Evolutionary conservation across 2,113 vertebrate species (phyloP), one percentile per base, ranked within the genome.

Genomic region (Emydocephalus ijimae): DNA sequence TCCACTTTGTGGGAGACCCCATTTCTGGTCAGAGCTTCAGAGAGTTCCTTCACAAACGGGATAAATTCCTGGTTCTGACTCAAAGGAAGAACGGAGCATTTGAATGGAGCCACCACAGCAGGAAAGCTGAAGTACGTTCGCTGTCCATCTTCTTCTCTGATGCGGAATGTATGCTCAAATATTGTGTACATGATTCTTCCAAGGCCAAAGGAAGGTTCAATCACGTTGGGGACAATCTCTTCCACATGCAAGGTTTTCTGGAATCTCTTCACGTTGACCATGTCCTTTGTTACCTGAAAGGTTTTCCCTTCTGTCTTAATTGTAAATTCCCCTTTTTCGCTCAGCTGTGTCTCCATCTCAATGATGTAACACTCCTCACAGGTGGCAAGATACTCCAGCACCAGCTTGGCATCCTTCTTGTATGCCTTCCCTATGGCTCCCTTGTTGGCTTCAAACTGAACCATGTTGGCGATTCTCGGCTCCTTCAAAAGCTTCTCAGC

Each of bases 41-140:
- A 99, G 52, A 99, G 96, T 92, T 99, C 98, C 96, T 97, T 98
- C 93, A 99, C 99, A 52, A 99, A 99, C 15, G 99, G 99, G 96
- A 98, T 20, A 90, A 99, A 99, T 94, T 99, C 99, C 96, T 98
- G 99, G 97, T 99, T 99, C 94, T 99, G 99, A 97, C 99, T 99
- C 96, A 99, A 97, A 69, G 99, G 99, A 93, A 99, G 99, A 96
- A 99, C 98, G 0, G 99, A 99, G 88, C 99, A 99, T 95, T 99
- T 99, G 97, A 98, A 99, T 0, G 99, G 99, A 20, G 99, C 98
- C 50, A 99, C 99, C 1, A 98, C 97, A 15, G 99, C 98, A 69
- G 99, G 99, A 93, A 99, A 99, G 96, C 98, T 99, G 96, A 99
- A 99, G 96, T 96, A 99, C 99, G 99, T 99, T 95, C 99, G 98